phyloP scores from a whole-genome alignment of 2,888 invertebrate genomes.

The Cryptosula pallasiana region DNA sequence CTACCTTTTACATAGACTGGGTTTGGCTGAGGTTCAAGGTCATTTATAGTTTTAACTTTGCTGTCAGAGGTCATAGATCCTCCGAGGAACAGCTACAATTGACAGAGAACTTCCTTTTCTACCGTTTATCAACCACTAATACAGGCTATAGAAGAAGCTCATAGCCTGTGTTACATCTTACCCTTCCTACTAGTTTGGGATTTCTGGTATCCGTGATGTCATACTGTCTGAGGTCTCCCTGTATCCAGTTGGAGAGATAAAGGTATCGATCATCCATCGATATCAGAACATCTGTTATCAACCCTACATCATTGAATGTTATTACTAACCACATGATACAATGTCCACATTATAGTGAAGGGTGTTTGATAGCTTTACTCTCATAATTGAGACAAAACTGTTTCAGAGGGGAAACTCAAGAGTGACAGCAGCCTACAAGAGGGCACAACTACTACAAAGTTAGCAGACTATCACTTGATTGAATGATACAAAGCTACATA shows the following conservation, averaged over 20 bases:
- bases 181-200: slow-evolving; percentile 72
- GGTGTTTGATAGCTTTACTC: no score
- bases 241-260: slow-evolving; percentile 86
- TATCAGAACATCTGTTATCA: slow-evolving; percentile 86
- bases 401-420: no score
- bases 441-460: no score
- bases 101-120: neutral
- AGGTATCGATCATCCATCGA: slow-evolving; percentile 90
- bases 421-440: no score
- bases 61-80: slow-evolving; percentile 72
- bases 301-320: slow-evolving; percentile 59
- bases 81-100: slow-evolving; percentile 64
- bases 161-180: slow-evolving; percentile 46
- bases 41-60: slow-evolving; percentile 68
- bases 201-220: slow-evolving; percentile 76
- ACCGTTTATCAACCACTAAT: neutral
- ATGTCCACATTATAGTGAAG: no score
- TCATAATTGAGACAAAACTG: no score
- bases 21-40: slow-evolving; percentile 68
- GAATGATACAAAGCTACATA: no score
- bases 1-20: slow-evolving; percentile 71
- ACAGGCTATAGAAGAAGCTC: neutral
- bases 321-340: no score
- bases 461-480: no score
- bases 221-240: slow-evolving; percentile 90